phyloP scores from a whole-genome alignment of 1,140 invertebrate genomes.

The Lutraria rhynchaena region DNA sequence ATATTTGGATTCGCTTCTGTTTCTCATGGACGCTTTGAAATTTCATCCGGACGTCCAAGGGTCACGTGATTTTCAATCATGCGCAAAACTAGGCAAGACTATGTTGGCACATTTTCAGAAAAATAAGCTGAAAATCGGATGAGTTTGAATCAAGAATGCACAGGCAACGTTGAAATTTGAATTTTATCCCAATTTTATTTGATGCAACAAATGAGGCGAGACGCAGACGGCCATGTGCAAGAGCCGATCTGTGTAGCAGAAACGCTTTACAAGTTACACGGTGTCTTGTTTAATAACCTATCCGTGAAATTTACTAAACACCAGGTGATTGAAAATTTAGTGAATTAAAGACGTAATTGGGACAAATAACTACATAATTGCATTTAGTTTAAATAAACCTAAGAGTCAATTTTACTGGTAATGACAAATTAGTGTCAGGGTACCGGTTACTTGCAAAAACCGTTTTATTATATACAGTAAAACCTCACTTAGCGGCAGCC shows the following conservation, averaged over 20 bases:
- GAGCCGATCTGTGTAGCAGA: constrained; percentile 33
- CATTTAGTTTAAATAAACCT: too few relatives aligned
- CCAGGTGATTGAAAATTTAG: constrained; percentile 44
- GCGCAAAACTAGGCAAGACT: constrained; percentile 53
- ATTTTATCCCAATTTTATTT: constrained; percentile 58
- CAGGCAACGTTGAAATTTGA: constrained; percentile 48
- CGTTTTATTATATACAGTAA: too few relatives aligned
- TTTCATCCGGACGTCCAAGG: constrained; percentile 49
- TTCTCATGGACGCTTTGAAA: constrained; percentile 58
- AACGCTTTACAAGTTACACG: constrained; percentile 52
- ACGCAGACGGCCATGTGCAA: constrained; percentile 49
- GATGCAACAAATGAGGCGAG: constrained; percentile 48
- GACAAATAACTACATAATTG: too few relatives aligned
- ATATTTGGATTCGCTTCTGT: constrained; percentile 39
- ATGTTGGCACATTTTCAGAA: constrained; percentile 58
- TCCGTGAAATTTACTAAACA: constrained; percentile 47
- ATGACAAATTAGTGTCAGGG: too few relatives aligned
- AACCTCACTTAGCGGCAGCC: too few relatives aligned
- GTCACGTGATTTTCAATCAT: constrained; percentile 47
- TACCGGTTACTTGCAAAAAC: too few relatives aligned
- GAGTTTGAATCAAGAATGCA: constrained; percentile 38
- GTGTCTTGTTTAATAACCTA: constrained; percentile 49
- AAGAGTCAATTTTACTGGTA: too few relatives aligned
- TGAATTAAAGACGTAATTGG: constrained; percentile 27
- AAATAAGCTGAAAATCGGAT: constrained; percentile 18